Conservation (phyloP, 2,113 vertebrate genomes). For the Hoplias malabaricus region DNA sequence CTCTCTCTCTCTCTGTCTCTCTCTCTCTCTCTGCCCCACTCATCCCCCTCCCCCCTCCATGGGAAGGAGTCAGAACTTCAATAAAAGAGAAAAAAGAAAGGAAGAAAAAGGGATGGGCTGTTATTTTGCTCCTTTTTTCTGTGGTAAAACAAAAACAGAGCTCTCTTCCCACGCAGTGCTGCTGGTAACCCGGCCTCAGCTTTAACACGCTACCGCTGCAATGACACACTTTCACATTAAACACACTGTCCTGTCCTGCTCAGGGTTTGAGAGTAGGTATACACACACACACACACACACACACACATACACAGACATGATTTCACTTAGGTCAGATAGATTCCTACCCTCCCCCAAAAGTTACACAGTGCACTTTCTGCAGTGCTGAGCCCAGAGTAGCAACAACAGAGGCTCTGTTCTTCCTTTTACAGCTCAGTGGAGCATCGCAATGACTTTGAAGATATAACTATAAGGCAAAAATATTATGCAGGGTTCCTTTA, state of each 20-base stretch:
- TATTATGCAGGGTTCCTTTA: too few species aligned
- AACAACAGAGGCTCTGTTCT: too few species aligned
- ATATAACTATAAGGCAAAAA: too few species aligned
- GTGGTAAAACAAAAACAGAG: conserved; percentile 3
- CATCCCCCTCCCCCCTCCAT: neutral
- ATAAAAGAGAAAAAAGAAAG: neutral
- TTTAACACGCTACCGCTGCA: neutral
- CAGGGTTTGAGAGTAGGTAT: neutral
- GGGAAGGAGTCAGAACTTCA: neutral
- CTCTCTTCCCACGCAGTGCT: neutral
- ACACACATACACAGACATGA: neutral
- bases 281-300: neutral
- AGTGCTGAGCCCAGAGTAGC: too few species aligned
- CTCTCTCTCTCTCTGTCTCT: neutral
- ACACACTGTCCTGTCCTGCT: neutral
- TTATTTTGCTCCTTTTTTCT: neutral
- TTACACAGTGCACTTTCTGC: too few species aligned
- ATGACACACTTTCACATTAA: neutral
- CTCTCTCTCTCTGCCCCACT: neutral
- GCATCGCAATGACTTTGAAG: too few species aligned
- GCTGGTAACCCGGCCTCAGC: neutral
- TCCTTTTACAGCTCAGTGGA: too few species aligned
- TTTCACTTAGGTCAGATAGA: too few species aligned
- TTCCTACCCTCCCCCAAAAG: too few species aligned
- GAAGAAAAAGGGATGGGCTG: neutral